Conservation (phyloP, 1,140 invertebrate genomes). For the Drosophila pandora region DNA sequence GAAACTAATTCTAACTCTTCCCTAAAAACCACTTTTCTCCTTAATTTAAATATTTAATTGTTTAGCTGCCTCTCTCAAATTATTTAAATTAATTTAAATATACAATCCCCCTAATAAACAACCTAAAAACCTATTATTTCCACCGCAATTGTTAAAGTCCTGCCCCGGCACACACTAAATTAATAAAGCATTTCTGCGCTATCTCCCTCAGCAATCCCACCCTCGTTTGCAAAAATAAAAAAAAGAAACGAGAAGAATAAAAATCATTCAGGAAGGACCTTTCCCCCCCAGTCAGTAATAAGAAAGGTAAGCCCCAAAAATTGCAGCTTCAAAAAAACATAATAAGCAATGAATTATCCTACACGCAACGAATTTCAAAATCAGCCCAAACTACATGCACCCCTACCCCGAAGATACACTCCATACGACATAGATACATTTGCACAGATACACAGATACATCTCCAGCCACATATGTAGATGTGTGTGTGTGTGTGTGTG, state of each 20-base stretch:
- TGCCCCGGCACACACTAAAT: constrained; percentile 75
- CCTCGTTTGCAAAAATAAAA: constrained; percentile 20
- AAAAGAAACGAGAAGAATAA: neutral
- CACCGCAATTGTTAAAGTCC: constrained; percentile 3
- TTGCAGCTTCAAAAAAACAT: constrained; percentile 74
- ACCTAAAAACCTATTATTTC: neutral
- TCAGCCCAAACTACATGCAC: constrained; percentile 52
- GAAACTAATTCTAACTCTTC: no score
- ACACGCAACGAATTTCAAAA: constrained; percentile 81
- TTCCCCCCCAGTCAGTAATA: constrained; percentile 34
- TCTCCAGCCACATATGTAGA: no score
- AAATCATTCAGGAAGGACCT: constrained; percentile 1
- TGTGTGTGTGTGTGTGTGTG: constrained; percentile 30
- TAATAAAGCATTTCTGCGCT: constrained; percentile 78
- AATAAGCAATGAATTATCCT: constrained; percentile 82
- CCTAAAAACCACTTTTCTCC: no score
- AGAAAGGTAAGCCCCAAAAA: constrained; percentile 57
- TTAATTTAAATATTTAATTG: no score
- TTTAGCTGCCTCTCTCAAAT: neutral
- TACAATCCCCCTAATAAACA: no score
- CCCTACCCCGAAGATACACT: neutral
- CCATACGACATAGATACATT: neutral
- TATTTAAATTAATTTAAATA: neutral
- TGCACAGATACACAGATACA: neutral
- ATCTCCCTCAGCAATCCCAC: constrained; percentile 36